Evolutionary conservation across 1,140 invertebrate genomes (phyloP).

Genomic region (Tenebrio molitor): DNA sequence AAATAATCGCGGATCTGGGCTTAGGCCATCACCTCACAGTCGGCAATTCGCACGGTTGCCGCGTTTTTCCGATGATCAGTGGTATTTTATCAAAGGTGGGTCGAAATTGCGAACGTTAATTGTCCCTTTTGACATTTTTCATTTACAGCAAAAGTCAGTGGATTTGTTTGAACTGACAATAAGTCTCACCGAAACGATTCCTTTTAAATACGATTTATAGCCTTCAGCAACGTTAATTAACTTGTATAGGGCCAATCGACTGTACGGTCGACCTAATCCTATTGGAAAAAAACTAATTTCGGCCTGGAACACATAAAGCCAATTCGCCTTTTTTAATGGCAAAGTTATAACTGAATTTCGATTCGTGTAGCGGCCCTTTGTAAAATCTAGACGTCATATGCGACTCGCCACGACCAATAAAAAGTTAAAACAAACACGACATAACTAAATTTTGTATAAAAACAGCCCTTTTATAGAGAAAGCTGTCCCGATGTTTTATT

Average conservation of each 20-base stretch:
- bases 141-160: background rate
- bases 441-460: too few relatives aligned
- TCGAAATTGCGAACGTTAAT: too few relatives aligned
- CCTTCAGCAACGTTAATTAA: conserved; percentile 29
- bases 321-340: conserved; percentile 10
- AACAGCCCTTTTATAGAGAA: too few relatives aligned
- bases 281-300: conserved; percentile 28
- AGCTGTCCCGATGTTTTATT: too few relatives aligned
- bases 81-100: background rate
- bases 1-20: conserved; percentile 7
- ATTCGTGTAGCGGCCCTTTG: too few relatives aligned
- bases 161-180: background rate
- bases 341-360: conserved; percentile 2
- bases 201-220: conserved; percentile 30
- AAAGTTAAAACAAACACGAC: too few relatives aligned
- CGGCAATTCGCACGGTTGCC: background rate
- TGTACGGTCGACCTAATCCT: conserved; percentile 18
- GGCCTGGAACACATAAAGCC: too few relatives aligned
- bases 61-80: background rate
- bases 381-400: too few relatives aligned
- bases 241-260: conserved; percentile 18
- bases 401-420: too few relatives aligned
- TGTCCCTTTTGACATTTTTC: background rate
- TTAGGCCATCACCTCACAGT: background rate
- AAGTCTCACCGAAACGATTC: background rate